Evolutionary conservation across 2,888 invertebrate species (phyloP).

Genomic region (Andrena bicolor): DNA sequence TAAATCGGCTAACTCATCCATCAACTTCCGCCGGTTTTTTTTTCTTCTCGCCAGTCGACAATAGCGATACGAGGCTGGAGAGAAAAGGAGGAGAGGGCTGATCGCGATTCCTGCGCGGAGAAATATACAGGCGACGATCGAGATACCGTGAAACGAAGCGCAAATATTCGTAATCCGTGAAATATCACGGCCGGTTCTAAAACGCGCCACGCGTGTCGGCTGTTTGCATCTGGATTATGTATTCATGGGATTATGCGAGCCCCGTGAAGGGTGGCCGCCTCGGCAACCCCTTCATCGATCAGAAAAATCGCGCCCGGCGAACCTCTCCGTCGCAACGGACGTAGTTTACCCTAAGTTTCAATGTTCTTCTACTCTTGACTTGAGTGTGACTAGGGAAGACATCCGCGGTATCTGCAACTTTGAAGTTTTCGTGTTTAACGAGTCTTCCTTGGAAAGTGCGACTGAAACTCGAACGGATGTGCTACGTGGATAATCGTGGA

Average conservation of each 20-base stretch:
- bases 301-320: constrained; percentile 17
- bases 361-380: background rate
- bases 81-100: background rate
- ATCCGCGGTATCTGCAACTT: no score
- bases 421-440: no score
- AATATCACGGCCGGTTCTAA: constrained; percentile 82
- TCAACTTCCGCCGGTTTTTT: constrained; percentile 20
- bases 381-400: no score
- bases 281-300: constrained; percentile 68
- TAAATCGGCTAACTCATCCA: constrained; percentile 35
- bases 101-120: constrained; percentile 1
- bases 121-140: constrained; percentile 19
- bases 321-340: background rate
- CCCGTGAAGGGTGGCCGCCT: constrained; percentile 44
- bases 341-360: background rate
- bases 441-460: no score
- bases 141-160: constrained; percentile 76
- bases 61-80: background rate
- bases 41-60: background rate
- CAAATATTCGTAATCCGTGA: constrained; percentile 82
- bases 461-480: no score
- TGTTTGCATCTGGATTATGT: constrained; percentile 83
- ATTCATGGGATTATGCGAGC: constrained; percentile 82
- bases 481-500: no score
- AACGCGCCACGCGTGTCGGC: constrained; percentile 81